Evolutionary conservation across 2,113 vertebrate species (phyloP).

Genomic region (Lethenteron reissneri): DNA sequence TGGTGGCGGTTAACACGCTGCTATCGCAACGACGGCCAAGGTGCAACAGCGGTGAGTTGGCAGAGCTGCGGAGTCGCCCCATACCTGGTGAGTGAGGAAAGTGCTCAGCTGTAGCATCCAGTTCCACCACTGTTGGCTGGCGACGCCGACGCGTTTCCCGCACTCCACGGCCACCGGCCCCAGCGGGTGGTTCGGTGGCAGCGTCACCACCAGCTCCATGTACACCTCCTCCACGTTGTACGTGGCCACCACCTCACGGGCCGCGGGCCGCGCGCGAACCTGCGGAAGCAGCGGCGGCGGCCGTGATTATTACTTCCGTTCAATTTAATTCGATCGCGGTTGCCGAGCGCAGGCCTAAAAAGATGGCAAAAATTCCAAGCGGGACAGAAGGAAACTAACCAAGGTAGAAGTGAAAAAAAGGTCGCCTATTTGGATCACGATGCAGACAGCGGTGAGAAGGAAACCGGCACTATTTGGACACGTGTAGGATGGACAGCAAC

Average conservation of each 20-base stretch:
- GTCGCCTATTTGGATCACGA: background rate
- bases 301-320: background rate
- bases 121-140: slow-evolving; percentile 90
- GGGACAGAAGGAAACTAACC: no score
- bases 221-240: slow-evolving; percentile 89
- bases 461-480: no score
- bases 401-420: no score
- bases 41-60: background rate
- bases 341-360: background rate
- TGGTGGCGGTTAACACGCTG: no score
- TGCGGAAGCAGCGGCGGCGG: slow-evolving; percentile 14
- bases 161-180: slow-evolving; percentile 76
- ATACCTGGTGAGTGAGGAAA: slow-evolving; percentile 82
- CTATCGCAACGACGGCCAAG: no score
- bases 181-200: slow-evolving; percentile 70
- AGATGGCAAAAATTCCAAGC: no score
- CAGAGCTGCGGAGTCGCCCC: background rate
- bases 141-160: slow-evolving; percentile 75
- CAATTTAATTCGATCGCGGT: background rate
- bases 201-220: slow-evolving; percentile 82
- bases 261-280: slow-evolving; percentile 75
- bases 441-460: no score
- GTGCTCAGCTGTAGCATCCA: slow-evolving; percentile 97
- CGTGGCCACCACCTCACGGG: slow-evolving; percentile 79
- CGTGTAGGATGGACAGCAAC: no score